Conservation (phyloP, 2,113 vertebrate species). For the Sebastes fasciatus region DNA sequence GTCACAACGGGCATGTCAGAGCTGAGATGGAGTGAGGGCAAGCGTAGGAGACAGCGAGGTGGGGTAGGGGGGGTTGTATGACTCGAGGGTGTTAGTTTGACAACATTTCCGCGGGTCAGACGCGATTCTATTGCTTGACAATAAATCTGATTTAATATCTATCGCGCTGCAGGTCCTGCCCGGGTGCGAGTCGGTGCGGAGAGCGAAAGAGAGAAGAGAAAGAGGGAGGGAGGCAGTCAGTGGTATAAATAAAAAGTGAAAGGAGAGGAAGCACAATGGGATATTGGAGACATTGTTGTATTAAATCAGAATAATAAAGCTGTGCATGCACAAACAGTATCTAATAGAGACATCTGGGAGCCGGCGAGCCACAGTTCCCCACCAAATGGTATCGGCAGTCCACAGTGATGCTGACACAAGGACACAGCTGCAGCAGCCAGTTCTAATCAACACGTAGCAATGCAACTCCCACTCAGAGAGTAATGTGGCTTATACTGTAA, state of each 20-base stretch:
- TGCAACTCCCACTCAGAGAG: conserved; percentile 50
- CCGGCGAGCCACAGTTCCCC: conserved; percentile 27
- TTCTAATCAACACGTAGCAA: conserved; percentile 71
- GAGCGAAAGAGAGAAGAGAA: neutral
- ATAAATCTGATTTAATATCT: conserved; percentile 84
- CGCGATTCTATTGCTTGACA: conserved; percentile 69
- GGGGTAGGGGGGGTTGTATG: neutral
- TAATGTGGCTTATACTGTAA: conserved; percentile 53
- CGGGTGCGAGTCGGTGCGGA: conserved; percentile 8
- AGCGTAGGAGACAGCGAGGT: neutral
- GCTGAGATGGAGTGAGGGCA: conserved; percentile 51
- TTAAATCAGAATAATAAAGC: conserved; percentile 85
- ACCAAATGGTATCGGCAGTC: conserved; percentile 44
- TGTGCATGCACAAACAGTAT: conserved; percentile 75
- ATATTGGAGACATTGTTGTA: conserved; percentile 78
- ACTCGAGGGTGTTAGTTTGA: conserved; percentile 44
- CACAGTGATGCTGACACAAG: conserved; percentile 46
- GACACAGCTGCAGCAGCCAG: conserved; percentile 72
- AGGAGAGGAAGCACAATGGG: conserved; percentile 76
- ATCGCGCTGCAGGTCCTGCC: conserved; percentile 68
- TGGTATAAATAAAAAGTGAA: conserved; percentile 80
- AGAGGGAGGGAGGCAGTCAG: neutral
- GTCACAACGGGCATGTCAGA: conserved; percentile 57
- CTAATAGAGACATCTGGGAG: conserved; percentile 79
- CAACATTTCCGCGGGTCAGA: conserved; percentile 70